Conservation (phyloP, 1,140 invertebrate species). For the Orchestia grillus region DNA sequence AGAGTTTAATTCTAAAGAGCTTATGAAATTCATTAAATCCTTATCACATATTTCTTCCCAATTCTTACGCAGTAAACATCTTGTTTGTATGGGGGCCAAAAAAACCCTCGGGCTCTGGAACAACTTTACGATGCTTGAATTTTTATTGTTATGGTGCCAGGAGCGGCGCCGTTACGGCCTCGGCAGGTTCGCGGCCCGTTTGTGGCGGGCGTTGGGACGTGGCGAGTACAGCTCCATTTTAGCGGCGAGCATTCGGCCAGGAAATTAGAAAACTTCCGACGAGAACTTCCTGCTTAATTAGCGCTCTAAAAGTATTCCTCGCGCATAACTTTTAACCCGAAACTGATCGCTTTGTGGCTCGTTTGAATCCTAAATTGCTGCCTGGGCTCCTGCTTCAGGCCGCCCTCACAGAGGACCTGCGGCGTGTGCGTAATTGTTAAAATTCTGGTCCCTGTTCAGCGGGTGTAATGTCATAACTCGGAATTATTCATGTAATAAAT, state of each 20-base stretch:
- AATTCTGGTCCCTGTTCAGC: not conserved
- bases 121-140: not conserved
- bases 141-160: not conserved
- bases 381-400: not conserved
- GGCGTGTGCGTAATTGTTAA: not conserved
- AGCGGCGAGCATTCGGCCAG: not conserved
- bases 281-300: constrained; percentile 37
- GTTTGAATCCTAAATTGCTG: not conserved
- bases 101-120: not conserved
- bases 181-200: not conserved
- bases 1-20: not conserved
- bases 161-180: not conserved
- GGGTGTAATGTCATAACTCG: not conserved
- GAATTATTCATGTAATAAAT: not conserved
- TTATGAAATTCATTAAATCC: not conserved
- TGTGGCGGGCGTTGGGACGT: not conserved
- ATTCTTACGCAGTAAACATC: not conserved
- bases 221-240: not conserved
- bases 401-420: not conserved
- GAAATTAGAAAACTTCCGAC: constrained; percentile 24
- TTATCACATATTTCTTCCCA: not conserved
- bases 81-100: not conserved
- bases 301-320: constrained; percentile 22
- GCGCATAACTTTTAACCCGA: constrained; percentile 20
- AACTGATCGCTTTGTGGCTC: constrained; percentile 24